Conservation (phyloP, 2,797 vertebrate species). For the Enteromius radiatus region DNA sequence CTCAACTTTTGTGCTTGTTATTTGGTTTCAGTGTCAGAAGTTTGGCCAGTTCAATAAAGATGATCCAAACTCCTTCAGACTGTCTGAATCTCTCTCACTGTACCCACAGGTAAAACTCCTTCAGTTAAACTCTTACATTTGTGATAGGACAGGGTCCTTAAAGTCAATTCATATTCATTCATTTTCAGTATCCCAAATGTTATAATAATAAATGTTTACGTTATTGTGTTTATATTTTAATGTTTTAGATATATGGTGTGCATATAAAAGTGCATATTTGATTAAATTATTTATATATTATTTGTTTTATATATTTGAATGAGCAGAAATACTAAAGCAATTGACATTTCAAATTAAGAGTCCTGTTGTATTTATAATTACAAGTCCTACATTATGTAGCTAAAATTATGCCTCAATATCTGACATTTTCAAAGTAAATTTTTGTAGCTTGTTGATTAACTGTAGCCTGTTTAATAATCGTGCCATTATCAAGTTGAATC, state of each 20-base stretch:
- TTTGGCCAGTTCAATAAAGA: conserved; percentile 99
- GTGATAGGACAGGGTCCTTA: neutral
- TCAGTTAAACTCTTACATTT: neutral
- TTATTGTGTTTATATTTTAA: neutral
- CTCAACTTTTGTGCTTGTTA: conserved; percentile 31
- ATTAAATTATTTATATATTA: neutral
- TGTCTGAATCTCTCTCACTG: conserved; percentile 94
- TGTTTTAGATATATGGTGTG: neutral
- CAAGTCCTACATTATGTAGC: neutral
- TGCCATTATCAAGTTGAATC: no score
- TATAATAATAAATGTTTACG: neutral
- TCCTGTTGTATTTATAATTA: neutral
- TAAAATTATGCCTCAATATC: neutral
- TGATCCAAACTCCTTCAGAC: conserved; percentile 90
- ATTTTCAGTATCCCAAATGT: neutral
- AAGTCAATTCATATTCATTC: neutral
- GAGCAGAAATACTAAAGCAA: neutral
- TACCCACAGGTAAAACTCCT: conserved; percentile 90
- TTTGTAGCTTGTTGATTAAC: neutral
- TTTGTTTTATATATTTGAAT: neutral
- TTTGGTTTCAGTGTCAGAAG: conserved; percentile 92
- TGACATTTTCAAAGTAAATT: neutral
- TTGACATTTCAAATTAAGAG: neutral
- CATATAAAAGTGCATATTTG: neutral
- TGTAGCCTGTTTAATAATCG: neutral